Conservation (phyloP, 1,140 invertebrate genomes). For the Penaeus chinensis region DNA sequence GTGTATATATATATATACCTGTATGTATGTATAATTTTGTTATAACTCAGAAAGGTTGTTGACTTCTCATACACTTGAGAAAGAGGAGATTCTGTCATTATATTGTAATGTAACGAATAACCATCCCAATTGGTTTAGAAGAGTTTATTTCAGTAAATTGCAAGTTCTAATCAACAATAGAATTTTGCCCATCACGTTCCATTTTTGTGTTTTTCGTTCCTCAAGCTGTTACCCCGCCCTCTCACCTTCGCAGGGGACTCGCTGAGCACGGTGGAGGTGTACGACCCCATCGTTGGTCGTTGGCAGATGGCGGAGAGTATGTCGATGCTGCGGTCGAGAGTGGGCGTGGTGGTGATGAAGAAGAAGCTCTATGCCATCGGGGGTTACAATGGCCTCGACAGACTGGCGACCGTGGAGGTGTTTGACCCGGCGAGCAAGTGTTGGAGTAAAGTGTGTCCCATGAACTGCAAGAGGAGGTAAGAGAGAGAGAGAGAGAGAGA, state of each 20-base stretch:
- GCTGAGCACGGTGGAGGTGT: constrained; percentile 88
- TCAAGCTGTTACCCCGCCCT: no score
- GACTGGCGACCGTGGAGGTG: constrained; percentile 88
- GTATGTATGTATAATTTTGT: no score
- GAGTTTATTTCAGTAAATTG: no score
- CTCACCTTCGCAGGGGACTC: constrained; percentile 76
- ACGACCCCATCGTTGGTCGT: constrained; percentile 78
- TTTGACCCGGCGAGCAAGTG: constrained; percentile 80
- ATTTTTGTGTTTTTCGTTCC: no score
- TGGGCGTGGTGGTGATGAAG: constrained; percentile 85
- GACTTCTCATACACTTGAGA: no score
- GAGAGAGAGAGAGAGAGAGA: not conserved
- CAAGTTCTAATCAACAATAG: no score
- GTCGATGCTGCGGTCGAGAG: constrained; percentile 84
- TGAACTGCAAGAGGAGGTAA: constrained; percentile 86
- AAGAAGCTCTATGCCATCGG: constrained; percentile 74
- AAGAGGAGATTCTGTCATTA: no score
- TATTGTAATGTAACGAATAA: no score
- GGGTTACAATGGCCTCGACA: constrained; percentile 83
- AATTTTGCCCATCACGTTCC: no score
- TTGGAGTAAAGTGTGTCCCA: constrained; percentile 84
- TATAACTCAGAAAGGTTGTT: no score
- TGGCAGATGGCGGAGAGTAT: constrained; percentile 87
- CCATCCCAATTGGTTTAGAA: no score
- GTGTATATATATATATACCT: no score